Evolutionary conservation across 2,888 invertebrate species (phyloP).

Genomic region (Gibbula magus): DNA sequence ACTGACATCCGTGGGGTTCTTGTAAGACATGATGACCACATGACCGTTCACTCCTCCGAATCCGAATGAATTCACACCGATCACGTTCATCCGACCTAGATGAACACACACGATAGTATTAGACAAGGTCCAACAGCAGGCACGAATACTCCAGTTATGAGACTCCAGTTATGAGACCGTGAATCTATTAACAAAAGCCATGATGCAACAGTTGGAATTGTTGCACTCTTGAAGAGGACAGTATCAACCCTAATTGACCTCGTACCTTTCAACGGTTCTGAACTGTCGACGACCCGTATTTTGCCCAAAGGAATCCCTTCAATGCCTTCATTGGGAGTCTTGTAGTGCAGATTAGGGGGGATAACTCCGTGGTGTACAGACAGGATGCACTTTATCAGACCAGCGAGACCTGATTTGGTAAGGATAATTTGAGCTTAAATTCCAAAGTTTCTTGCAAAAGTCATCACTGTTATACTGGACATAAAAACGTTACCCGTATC

Average conservation of each 20-base stretch:
- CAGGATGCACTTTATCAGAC: slow-evolving; percentile 54
- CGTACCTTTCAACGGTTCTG: slow-evolving; percentile 80
- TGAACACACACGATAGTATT: too few species aligned
- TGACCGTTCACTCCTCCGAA: slow-evolving; percentile 85
- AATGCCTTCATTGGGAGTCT: slow-evolving; percentile 88
- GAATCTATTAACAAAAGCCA: too few species aligned
- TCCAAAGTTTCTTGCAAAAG: neutral
- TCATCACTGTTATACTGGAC: neutral
- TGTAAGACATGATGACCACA: slow-evolving; percentile 57
- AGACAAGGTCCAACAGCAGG: too few species aligned
- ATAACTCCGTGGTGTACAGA: slow-evolving; percentile 49
- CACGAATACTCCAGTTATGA: too few species aligned
- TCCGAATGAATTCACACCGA: slow-evolving; percentile 95
- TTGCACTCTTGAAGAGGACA: too few species aligned
- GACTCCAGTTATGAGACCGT: too few species aligned
- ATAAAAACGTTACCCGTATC: too few species aligned
- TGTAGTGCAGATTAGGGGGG: slow-evolving; percentile 88
- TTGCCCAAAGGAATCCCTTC: slow-evolving; percentile 89
- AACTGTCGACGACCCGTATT: slow-evolving; percentile 88
- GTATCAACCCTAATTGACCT: too few species aligned
- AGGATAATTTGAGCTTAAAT: slow-evolving; percentile 78
- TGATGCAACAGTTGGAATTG: too few species aligned
- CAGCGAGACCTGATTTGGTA: slow-evolving; percentile 49
- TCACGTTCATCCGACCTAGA: slow-evolving; percentile 56
- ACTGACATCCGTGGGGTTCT: neutral